phyloP scores from a whole-genome alignment of 2,888 invertebrate species.

The Chymomyza amoena region DNA sequence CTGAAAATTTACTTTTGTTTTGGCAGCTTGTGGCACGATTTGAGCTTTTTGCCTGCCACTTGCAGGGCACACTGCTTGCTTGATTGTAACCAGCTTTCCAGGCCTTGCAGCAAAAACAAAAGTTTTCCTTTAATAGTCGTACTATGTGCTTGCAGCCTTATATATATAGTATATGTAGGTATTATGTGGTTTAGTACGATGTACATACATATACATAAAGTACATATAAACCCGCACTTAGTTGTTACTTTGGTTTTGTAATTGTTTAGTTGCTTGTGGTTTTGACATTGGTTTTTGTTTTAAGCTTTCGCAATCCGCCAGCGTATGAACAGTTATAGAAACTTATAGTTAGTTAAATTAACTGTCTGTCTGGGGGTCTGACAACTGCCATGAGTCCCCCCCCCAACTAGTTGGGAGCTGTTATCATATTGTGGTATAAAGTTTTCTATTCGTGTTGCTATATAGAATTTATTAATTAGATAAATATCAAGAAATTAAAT shows the following conservation, averaged over 20 bases:
- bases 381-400: not conserved
- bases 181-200: too few relatives aligned
- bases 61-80: not conserved
- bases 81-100: not conserved
- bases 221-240: not conserved
- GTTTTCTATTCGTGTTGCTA: not conserved
- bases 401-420: not conserved
- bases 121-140: too few relatives aligned
- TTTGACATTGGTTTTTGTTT: slow-evolving; percentile 15
- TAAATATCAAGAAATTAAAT: not conserved
- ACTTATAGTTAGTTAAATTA: not conserved
- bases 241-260: not conserved
- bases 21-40: not conserved
- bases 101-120: not conserved
- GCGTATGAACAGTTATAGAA: not conserved
- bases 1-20: not conserved
- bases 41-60: not conserved
- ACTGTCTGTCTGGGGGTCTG: not conserved
- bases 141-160: too few relatives aligned
- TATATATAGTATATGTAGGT: too few relatives aligned
- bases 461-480: not conserved
- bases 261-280: slow-evolving; percentile 8
- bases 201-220: too few relatives aligned
- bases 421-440: not conserved
- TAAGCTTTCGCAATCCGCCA: not conserved